These are phyloP conservation scores for Parus major DNA, from an alignment of 2,113 vertebrate genomes.

Conservation along the genomic window DNA sequence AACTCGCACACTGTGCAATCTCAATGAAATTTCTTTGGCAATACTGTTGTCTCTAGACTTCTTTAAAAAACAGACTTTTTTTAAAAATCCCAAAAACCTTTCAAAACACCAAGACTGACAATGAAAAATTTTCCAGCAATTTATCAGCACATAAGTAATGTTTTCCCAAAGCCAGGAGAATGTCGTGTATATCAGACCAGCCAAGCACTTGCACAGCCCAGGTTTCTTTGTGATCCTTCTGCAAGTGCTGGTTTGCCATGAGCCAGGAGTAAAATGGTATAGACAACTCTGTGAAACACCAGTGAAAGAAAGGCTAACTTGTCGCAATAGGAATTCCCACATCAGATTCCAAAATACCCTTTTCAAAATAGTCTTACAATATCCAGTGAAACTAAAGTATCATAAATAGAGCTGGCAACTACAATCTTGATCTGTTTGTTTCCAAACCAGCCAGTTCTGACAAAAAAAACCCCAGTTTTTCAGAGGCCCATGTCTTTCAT, in stretches of 20 bases:
- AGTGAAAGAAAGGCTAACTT: not conserved
- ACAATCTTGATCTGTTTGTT: not conserved
- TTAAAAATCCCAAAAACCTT: not conserved
- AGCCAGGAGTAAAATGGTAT: not conserved
- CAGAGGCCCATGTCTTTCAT: not conserved
- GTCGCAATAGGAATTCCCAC: not conserved
- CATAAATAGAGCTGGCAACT: not conserved
- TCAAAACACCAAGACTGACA: not conserved
- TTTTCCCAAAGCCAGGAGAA: not conserved
- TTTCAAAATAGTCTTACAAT: not conserved
- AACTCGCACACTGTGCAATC: not conserved
- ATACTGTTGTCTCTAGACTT: not conserved
- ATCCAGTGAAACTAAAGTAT: not conserved
- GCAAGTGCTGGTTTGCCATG: not conserved
- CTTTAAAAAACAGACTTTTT: not conserved
- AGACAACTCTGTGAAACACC: not conserved
- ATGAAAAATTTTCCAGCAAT: not conserved
- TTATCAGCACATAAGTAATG: not conserved
- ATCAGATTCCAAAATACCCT: not conserved
- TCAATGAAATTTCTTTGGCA: not conserved
- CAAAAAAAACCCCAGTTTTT: not conserved
- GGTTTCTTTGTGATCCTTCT: not conserved
- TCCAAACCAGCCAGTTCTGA: not conserved
- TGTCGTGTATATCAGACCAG: not conserved
- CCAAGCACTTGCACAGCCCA: not conserved